Evolutionary conservation across 2,797 vertebrate species (phyloP).

Genomic region (Notamacropus eugenii): DNA sequence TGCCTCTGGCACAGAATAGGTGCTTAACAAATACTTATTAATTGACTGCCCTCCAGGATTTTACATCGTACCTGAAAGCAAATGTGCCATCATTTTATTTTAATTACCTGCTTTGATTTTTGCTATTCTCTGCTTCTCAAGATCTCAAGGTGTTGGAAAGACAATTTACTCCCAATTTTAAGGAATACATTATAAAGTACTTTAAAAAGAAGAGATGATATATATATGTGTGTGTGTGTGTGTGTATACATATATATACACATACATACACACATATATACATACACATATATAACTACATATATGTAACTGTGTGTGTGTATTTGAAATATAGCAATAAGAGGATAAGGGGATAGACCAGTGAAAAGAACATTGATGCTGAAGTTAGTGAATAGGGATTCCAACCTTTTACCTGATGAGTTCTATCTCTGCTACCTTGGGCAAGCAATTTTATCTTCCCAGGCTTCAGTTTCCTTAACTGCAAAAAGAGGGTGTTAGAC

Average conservation of each 20-base stretch:
- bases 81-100: neutral
- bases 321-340: neutral
- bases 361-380: neutral
- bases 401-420: neutral
- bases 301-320: too few relatives aligned
- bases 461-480: neutral
- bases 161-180: conserved; percentile 48
- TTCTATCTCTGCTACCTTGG: neutral
- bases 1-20: neutral
- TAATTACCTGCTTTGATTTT: conserved; percentile 22
- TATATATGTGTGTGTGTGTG: too few relatives aligned
- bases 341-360: conserved; percentile 1
- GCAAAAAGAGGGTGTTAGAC: neutral
- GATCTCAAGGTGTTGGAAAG: conserved; percentile 12
- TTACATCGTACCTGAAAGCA: neutral
- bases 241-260: too few relatives aligned
- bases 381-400: neutral
- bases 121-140: conserved; percentile 8
- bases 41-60: neutral
- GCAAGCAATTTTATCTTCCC: neutral
- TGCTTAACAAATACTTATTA: neutral
- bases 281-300: too few relatives aligned
- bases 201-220: conserved; percentile 24
- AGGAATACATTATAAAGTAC: conserved; percentile 37
- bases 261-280: too few relatives aligned